Percentiles rank a stretch among this genome's conserved stretches.
phyloP scores from a whole-genome alignment of 2,113 vertebrate species.

The Clupea harengus region DNA sequence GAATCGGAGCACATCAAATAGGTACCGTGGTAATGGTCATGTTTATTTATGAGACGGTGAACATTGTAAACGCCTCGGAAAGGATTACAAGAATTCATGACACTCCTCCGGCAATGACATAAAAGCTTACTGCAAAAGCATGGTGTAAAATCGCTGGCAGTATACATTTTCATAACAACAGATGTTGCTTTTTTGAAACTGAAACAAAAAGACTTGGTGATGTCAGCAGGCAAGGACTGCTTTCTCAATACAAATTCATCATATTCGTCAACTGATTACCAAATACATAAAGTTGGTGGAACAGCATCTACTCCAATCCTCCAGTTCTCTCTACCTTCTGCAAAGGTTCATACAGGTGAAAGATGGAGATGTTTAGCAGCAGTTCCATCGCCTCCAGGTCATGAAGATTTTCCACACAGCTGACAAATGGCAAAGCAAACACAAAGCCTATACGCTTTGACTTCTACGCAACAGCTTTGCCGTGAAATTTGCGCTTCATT shows the following conservation, averaged over 20 bases:
- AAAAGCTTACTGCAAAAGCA: constrained; percentile 66
- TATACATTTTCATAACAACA: constrained; percentile 55
- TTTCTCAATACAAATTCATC: not conserved
- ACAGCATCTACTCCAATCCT: not conserved
- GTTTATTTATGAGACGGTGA: constrained; percentile 28
- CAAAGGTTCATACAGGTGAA: not conserved
- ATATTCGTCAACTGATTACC: not conserved
- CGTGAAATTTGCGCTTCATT: constrained; percentile 10
- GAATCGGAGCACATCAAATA: constrained; percentile 24
- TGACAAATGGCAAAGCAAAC: not conserved
- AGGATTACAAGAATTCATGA: constrained; percentile 56
- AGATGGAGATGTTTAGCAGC: not conserved
- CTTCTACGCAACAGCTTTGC: constrained; percentile 1
- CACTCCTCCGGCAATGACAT: constrained; percentile 54
- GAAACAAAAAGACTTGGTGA: constrained; percentile 22
- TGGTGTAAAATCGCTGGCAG: constrained; percentile 55
- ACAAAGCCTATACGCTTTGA: not conserved
- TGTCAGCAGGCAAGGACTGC: constrained; percentile 23
- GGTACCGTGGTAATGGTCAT: constrained; percentile 16
- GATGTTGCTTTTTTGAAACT: constrained; percentile 54
- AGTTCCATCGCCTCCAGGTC: not conserved
- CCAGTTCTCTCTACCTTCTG: not conserved
- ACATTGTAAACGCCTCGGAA: constrained; percentile 2
- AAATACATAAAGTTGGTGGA: not conserved
- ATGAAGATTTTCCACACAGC: not conserved